A percentile compares a stretch with the other conserved stretches of the same genome.
Evolutionary conservation across 2,888 invertebrate species (phyloP).

Genomic region (Pseudococcus longispinus): DNA sequence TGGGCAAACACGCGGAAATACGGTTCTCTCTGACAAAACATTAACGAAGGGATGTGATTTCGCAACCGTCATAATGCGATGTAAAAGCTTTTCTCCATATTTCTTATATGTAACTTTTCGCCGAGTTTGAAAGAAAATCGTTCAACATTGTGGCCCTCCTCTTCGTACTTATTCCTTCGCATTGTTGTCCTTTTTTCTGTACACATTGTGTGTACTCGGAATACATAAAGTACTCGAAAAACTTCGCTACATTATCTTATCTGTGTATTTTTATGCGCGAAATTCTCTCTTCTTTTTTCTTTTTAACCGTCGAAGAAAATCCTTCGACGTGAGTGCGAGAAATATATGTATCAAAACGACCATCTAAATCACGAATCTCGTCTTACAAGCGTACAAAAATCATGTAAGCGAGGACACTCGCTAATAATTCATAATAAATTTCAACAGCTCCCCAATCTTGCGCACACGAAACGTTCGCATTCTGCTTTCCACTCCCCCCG

Average conservation of each 20-base stretch:
- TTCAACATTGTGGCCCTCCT: neutral
- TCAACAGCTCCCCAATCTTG: too few species aligned
- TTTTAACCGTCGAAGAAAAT: neutral
- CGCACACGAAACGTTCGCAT: too few species aligned
- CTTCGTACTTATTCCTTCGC: neutral
- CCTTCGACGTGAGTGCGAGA: too few species aligned
- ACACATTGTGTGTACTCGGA: neutral
- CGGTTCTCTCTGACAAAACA: slow-evolving; percentile 3
- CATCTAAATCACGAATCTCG: too few species aligned
- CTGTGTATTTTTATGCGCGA: neutral
- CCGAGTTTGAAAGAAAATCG: slow-evolving; percentile 11
- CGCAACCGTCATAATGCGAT: slow-evolving; percentile 15
- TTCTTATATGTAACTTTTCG: slow-evolving; percentile 26
- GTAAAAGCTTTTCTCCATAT: slow-evolving; percentile 42
- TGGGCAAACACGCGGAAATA: slow-evolving; percentile 4
- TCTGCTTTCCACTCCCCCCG: too few species aligned
- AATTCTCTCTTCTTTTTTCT: neutral
- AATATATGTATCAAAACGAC: too few species aligned
- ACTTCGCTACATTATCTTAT: neutral
- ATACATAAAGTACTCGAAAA: neutral
- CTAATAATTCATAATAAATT: too few species aligned
- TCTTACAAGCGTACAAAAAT: too few species aligned
- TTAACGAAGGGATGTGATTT: slow-evolving; percentile 31
- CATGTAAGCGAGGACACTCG: too few species aligned
- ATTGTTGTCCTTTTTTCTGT: neutral